Base-by-base conservation (phyloP, 1,140 invertebrate species). In the Dolichoris vasculosae region DNA sequence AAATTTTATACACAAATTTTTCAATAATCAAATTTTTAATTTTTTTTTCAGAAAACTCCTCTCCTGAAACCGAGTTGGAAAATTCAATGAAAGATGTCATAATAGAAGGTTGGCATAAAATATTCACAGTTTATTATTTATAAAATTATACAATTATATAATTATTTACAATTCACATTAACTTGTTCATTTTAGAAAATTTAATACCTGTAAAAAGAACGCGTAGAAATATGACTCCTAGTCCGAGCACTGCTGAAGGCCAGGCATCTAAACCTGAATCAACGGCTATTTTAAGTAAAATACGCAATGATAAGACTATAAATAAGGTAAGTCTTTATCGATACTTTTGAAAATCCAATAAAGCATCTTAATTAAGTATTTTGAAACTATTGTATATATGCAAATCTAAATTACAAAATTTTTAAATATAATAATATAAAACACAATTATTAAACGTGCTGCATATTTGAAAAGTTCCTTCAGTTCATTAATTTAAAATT, bases 221-320 rank as follows among this genome's bases (percentile, higher is more conserved):
- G 30, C 79, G 79, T 32, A 81, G 79, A 67, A 83, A 35, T 77
- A 89, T 92, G 88, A 89, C 89, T 73, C 92, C 93, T 76, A 94
- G 93, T 90, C 93, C 93, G 30, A 93, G 91, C 87, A 93, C 93
- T 64, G 92, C 91, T 23, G 92, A 93, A 88, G 92, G 92, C 55
- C 91, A 92, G 86, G 92, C 93, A 26, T 93, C 93, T 1, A 94
- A 92, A 78, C 93, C 94, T 26, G 93, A 94, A 85, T 94, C 93
- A 6, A 93, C 93, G 35, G 92, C 92, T 26, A 89, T 94, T 82
- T 88, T 93, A 64, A 92, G 89, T 84, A 93, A 93, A 63, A 83
- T 73, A 23, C 77, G 78, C n/a, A 80, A 9, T 71, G 83, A 78
- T 30, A 84, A 84, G 48, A 9, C n/a, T 46, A 26, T 23, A 46